Percentiles rank a stretch among this genome's conserved stretches.
phyloP scores from a whole-genome alignment of 2,888 invertebrate genomes.

The Eledona agricola region DNA sequence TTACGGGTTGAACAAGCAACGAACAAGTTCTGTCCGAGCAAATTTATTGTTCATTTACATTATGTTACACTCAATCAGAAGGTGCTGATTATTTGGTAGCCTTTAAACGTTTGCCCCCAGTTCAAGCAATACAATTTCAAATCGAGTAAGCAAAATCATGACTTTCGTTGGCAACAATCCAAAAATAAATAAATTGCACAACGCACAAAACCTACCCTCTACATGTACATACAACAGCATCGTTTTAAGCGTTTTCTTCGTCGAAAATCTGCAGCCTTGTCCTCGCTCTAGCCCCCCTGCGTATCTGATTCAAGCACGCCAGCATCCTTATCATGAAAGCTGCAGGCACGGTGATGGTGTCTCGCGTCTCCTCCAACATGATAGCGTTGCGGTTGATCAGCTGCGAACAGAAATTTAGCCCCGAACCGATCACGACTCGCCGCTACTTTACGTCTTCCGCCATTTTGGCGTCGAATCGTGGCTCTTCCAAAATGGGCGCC shows the following conservation, averaged over 20 bases:
- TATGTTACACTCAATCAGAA: too few relatives aligned
- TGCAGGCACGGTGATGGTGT: constrained; percentile 88
- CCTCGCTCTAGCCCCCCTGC: constrained; percentile 59
- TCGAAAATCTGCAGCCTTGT: constrained; percentile 37
- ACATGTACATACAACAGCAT: constrained; percentile 7
- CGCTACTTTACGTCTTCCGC: constrained; percentile 73
- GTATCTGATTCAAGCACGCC: constrained; percentile 73
- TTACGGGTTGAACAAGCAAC: too few relatives aligned
- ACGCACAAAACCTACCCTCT: not conserved
- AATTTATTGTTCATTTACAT: too few relatives aligned
- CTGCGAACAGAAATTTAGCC: constrained; percentile 64
- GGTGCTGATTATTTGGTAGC: too few relatives aligned
- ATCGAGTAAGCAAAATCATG: too few relatives aligned
- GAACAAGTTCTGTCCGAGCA: too few relatives aligned
- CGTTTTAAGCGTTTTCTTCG: constrained; percentile 32
- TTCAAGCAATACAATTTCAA: too few relatives aligned
- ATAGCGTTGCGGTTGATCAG: constrained; percentile 79
- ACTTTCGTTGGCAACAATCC: constrained; percentile 4
- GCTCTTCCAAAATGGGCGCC: constrained; percentile 73
- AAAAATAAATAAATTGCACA: constrained; percentile 5
- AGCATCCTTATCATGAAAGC: constrained; percentile 84
- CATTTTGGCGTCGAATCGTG: constrained; percentile 69
- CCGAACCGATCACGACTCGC: too few relatives aligned
- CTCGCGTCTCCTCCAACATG: constrained; percentile 86
- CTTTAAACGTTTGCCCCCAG: too few relatives aligned